Evolutionary conservation across 2,797 vertebrate species (phyloP), one percentile per base, ranked within the genome.

Genomic region (Alectoris magna): DNA sequence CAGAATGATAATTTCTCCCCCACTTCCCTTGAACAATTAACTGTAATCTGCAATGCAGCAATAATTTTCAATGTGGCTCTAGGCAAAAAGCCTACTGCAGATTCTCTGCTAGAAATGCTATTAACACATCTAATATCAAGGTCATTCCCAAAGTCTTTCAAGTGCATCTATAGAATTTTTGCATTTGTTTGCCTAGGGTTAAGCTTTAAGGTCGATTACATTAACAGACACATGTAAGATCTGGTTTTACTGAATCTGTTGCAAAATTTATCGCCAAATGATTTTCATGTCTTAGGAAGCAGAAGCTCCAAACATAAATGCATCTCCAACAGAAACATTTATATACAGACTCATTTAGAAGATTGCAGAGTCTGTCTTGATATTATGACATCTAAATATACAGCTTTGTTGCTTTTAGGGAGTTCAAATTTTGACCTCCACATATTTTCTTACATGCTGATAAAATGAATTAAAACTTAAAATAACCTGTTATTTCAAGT

Each of bases 101-200:
- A 94, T 69, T 76, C 26, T 76, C 89, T 73, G 66, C 88, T 49
- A 70, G 84, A 96, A 97, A 94, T 58, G 75, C 87, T 92, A 90
- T 87, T 75, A 96, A 88, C 87, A 82, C 48, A 68, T 90, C 84
- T 63, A 83, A 73, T 75, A 60, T 74, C 93, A 93, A 98, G 97
- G 96, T 97, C 96, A 97, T 80, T 89, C 91, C 77, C 84, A 90
- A n/a, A 94, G 51, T 69, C 91, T 78, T 85, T 76, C 79, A 74
- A 70, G 62, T 91, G 78, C 89, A 66, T 74, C 72, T 53, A 18
- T 6, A 79, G 74, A 90, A 56, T 63, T 70, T 94, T 87, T 76
- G 67, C 75, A 49, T 68, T 83, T 88, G 62, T 84, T 72, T 59
- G 74, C 77, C 58, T 77, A 56, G 69, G 53, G 51, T 73, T 49